These are phyloP conservation scores for Papilio gigon DNA, from an alignment of 2,888 invertebrate genomes.

Conservation along the genomic window DNA sequence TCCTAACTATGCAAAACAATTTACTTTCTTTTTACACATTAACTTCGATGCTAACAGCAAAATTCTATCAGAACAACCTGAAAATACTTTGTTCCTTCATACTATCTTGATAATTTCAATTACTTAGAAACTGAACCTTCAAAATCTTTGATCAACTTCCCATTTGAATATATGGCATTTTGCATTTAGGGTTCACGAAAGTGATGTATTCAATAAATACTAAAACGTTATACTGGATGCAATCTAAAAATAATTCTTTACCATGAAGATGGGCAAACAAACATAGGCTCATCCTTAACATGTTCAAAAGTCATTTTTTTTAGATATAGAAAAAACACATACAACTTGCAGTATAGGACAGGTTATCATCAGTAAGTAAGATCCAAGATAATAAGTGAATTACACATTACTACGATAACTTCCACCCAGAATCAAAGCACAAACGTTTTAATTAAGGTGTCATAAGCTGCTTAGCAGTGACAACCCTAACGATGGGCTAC, in stretches of 20 bases:
- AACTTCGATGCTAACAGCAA: too few relatives aligned
- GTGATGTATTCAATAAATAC: too few relatives aligned
- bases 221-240: too few relatives aligned
- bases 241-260: too few relatives aligned
- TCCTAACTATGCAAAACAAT: background rate
- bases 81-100: too few relatives aligned
- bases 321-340: too few relatives aligned
- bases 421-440: background rate
- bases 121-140: background rate
- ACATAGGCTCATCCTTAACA: too few relatives aligned
- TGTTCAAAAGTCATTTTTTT: too few relatives aligned
- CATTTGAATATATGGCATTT: background rate
- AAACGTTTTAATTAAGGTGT: background rate
- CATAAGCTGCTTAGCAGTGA: slow-evolving; percentile 13
- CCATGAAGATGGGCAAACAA: too few relatives aligned
- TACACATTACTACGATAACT: too few relatives aligned
- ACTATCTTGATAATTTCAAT: background rate
- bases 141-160: background rate
- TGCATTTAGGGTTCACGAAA: background rate
- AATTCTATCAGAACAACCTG: too few relatives aligned
- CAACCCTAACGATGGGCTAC: slow-evolving; percentile 54
- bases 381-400: background rate
- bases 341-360: too few relatives aligned
- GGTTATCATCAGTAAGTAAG: background rate
- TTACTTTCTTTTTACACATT: background rate